Evolutionary conservation across 1,140 invertebrate genomes (phyloP).

Genomic region (Drosophila bocqueti): DNA sequence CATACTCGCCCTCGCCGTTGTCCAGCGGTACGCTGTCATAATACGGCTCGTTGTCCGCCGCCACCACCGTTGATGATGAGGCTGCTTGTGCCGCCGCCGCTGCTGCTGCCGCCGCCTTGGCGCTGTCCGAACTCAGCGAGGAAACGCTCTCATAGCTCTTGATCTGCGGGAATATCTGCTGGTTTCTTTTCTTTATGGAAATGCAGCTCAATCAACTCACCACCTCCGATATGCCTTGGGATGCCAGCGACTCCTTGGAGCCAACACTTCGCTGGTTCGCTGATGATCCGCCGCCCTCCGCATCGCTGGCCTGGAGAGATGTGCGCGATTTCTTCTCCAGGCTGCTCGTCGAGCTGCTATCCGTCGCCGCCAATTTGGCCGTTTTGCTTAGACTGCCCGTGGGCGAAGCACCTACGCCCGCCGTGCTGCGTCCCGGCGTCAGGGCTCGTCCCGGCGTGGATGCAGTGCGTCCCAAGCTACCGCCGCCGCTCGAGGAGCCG

Average conservation of each 20-base stretch:
- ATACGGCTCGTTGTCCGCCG: constrained; percentile 88
- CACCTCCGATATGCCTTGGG: constrained; percentile 84
- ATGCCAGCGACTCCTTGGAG: constrained; percentile 82
- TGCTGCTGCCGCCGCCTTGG: constrained; percentile 57
- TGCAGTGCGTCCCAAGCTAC: constrained; percentile 65
- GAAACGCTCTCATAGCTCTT: constrained; percentile 88
- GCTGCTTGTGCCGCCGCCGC: constrained; percentile 27
- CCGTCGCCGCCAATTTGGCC: constrained; percentile 64
- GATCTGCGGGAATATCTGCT: constrained; percentile 79
- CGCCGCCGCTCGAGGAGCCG: constrained; percentile 22
- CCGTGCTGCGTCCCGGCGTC: constrained; percentile 50
- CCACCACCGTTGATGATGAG: constrained; percentile 24
- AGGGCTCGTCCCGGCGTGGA: constrained; percentile 61
- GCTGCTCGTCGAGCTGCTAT: constrained; percentile 80
- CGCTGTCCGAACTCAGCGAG: constrained; percentile 86
- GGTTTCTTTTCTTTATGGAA: too few species aligned
- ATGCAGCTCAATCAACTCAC: constrained; percentile 30
- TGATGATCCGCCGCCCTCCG: constrained; percentile 35
- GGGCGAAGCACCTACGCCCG: constrained; percentile 66
- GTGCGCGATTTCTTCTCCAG: constrained; percentile 78
- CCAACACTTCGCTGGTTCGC: constrained; percentile 60
- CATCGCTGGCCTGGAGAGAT: constrained; percentile 71
- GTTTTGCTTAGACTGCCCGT: constrained; percentile 75
- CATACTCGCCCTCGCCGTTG: constrained; percentile 91
- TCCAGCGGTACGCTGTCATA: constrained; percentile 93